Conservation (phyloP, 2,888 invertebrate species). For the Lithophane semibrunnea region DNA sequence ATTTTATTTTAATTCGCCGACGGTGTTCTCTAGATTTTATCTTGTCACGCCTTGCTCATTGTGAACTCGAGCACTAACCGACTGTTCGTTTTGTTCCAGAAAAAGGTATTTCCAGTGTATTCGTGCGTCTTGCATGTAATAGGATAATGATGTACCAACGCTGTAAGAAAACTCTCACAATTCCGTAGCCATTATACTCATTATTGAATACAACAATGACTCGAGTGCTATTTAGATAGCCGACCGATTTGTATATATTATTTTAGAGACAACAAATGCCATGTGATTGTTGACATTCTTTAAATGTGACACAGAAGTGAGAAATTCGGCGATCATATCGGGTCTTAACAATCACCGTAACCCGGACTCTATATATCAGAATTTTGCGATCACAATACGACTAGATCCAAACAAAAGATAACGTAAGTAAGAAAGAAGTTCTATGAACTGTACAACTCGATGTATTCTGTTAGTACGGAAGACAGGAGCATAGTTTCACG, state of each 20-base stretch:
- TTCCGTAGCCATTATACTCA: slow-evolving; percentile 35
- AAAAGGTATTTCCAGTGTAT: slow-evolving; percentile 77
- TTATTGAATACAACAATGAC: slow-evolving; percentile 43
- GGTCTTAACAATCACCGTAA: slow-evolving; percentile 37
- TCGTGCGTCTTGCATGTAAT: slow-evolving; percentile 77
- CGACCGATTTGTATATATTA: slow-evolving; percentile 41
- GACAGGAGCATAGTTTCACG: slow-evolving; percentile 76
- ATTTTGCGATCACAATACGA: slow-evolving; percentile 47
- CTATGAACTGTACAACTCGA: slow-evolving; percentile 34
- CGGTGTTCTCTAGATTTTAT: slow-evolving; percentile 85
- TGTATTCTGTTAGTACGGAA: slow-evolving; percentile 44
- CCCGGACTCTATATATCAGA: slow-evolving; percentile 48
- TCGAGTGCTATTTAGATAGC: slow-evolving; percentile 42
- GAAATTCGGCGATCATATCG: slow-evolving; percentile 57
- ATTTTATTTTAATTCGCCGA: slow-evolving; percentile 86
- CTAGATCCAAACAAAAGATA: slow-evolving; percentile 46
- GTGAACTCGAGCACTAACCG: slow-evolving; percentile 80
- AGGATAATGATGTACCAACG: slow-evolving; percentile 75
- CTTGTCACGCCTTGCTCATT: slow-evolving; percentile 88
- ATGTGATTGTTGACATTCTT: slow-evolving; percentile 46
- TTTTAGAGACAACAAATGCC: slow-evolving; percentile 37
- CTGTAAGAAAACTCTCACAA: slow-evolving; percentile 66
- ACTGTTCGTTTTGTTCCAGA: slow-evolving; percentile 78
- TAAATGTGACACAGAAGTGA: slow-evolving; percentile 52
- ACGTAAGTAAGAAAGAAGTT: slow-evolving; percentile 47